These are phyloP conservation scores for Drosophila equinoxialis DNA, from an alignment of 1,140 invertebrate species.

Conservation along the genomic window DNA sequence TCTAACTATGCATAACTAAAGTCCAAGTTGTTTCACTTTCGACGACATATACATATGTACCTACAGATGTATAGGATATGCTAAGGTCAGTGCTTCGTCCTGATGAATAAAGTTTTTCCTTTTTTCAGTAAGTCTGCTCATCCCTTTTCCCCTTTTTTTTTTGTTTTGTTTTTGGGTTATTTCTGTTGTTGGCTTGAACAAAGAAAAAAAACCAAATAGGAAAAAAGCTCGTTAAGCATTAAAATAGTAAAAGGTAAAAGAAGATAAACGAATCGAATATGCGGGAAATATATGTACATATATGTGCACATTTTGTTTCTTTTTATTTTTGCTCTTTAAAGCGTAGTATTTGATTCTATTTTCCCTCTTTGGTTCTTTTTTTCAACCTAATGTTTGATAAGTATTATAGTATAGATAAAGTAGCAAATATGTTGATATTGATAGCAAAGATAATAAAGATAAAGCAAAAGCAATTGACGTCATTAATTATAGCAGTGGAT, in stretches of 20 bases:
- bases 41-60: too few relatives aligned
- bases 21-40: too few relatives aligned
- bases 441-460: slow-evolving; percentile 11
- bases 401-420: slow-evolving; percentile 20
- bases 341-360: slow-evolving; percentile 4
- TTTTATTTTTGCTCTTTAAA: neutral
- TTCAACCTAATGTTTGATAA: slow-evolving; percentile 5
- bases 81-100: neutral
- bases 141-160: neutral
- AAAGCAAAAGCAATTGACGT: slow-evolving; percentile 10
- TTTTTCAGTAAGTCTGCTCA: neutral
- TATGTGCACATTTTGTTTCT: slow-evolving; percentile 26
- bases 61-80: neutral
- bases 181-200: slow-evolving; percentile 25
- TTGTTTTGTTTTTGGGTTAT: slow-evolving; percentile 8
- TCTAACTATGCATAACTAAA: too few relatives aligned
- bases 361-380: neutral
- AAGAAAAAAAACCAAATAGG: neutral
- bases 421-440: slow-evolving; percentile 19
- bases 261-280: slow-evolving; percentile 64
- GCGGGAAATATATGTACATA: neutral
- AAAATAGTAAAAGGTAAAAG: slow-evolving; percentile 49
- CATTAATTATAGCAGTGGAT: slow-evolving; percentile 11
- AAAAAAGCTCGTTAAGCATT: slow-evolving; percentile 62
- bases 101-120: neutral